These are phyloP conservation scores for Ceratitis capitata DNA, from an alignment of 1,140 invertebrate genomes.

Conservation along the genomic window DNA sequence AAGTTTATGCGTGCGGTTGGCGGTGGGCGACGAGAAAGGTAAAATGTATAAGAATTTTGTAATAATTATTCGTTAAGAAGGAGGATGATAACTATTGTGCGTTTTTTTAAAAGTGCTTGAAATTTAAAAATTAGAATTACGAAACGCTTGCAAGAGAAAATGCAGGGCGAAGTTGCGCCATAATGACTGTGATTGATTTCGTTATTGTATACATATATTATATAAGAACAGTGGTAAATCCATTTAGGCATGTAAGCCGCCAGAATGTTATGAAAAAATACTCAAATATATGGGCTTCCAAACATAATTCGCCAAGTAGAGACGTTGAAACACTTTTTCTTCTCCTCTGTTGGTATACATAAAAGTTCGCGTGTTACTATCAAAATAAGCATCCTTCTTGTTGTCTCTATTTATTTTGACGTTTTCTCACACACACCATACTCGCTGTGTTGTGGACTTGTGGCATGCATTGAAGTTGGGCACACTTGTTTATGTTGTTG, in stretches of 20 bases:
- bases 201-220: background rate
- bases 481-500: background rate
- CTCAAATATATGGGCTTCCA: no score
- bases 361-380: constrained; percentile 32
- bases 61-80: background rate
- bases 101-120: background rate
- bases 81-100: background rate
- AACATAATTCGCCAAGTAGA: background rate
- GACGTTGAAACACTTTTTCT: background rate
- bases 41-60: background rate
- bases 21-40: background rate
- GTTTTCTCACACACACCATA: background rate
- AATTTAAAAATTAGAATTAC: background rate
- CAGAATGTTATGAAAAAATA: no score
- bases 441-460: background rate
- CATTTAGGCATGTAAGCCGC: background rate
- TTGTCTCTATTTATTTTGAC: background rate
- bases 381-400: constrained; percentile 14
- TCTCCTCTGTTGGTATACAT: constrained; percentile 17
- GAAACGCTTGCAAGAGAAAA: background rate
- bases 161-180: no score
- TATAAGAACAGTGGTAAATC: background rate
- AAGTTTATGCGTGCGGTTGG: no score
- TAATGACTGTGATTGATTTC: no score
- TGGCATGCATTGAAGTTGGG: background rate